phyloP scores from a whole-genome alignment of 2,113 vertebrate genomes.

The Nerophis ophidion region DNA sequence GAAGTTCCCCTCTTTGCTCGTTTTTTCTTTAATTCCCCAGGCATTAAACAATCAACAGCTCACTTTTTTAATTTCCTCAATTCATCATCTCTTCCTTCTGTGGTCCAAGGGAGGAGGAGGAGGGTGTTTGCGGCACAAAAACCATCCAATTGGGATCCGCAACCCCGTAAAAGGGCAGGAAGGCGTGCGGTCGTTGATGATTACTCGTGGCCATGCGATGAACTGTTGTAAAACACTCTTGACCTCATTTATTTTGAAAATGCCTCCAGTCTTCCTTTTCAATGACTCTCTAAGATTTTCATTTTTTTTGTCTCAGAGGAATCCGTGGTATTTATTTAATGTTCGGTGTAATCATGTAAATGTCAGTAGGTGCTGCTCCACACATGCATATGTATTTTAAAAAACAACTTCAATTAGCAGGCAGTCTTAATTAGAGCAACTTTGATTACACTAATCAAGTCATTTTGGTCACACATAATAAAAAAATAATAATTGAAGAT shows the following conservation, averaged over 20 bases:
- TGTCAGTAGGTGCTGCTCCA: not conserved
- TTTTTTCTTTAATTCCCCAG: slow-evolving; percentile 19
- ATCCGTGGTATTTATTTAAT: slow-evolving; percentile 11
- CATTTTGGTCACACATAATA: slow-evolving; percentile 8
- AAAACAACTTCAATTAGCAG: not conserved
- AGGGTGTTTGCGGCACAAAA: not conserved
- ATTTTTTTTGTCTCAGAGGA: slow-evolving; percentile 6
- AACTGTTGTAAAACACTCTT: slow-evolving; percentile 32
- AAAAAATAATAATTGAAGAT: too few relatives aligned
- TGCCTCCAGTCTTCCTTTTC: slow-evolving; percentile 12
- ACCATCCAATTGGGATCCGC: slow-evolving; percentile 7
- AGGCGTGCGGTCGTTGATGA: slow-evolving; percentile 13
- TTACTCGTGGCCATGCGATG: slow-evolving; percentile 21
- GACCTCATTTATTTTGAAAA: slow-evolving; percentile 29
- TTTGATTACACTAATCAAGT: not conserved
- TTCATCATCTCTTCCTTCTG: slow-evolving; percentile 5
- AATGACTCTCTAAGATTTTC: not conserved
- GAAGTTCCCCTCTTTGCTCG: slow-evolving; percentile 10
- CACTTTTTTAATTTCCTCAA: not conserved
- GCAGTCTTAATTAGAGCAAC: not conserved
- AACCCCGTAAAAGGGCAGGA: slow-evolving; percentile 9
- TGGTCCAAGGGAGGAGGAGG: slow-evolving; percentile 8
- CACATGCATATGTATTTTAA: slow-evolving; percentile 5
- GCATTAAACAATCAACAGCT: slow-evolving; percentile 28
- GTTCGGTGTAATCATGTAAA: slow-evolving; percentile 8